Conservation (phyloP, 2,888 invertebrate genomes). For the Drosophila dives region DNA sequence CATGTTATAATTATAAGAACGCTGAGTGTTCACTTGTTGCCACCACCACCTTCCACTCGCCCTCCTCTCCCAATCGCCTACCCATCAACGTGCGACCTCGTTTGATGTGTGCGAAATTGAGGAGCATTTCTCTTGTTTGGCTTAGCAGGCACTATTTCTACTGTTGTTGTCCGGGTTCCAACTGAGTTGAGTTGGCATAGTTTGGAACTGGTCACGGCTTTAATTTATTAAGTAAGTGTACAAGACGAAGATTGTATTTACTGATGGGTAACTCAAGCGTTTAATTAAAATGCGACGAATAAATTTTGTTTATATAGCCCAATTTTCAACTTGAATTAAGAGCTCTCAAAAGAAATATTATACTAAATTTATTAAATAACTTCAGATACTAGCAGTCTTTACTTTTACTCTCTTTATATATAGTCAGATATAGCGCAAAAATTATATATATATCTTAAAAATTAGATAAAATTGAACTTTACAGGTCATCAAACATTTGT, state of each 20-base stretch:
- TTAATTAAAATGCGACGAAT: neutral
- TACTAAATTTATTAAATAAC: neutral
- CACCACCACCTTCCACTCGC: neutral
- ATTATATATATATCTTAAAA: neutral
- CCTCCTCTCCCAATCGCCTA: neutral
- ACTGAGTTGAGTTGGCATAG: conserved; percentile 31
- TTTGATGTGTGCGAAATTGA: conserved; percentile 37
- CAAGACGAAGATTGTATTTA: neutral
- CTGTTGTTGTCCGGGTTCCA: conserved; percentile 12
- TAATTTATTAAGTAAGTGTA: conserved; percentile 2
- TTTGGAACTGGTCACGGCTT: conserved; percentile 23
- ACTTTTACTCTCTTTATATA: neutral
- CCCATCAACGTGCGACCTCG: neutral
- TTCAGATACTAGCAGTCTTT: neutral
- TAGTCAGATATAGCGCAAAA: neutral
- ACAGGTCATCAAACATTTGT: neutral
- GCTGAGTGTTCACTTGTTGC: conserved; percentile 64
- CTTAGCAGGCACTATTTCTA: conserved; percentile 23
- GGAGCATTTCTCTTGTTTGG: conserved; percentile 31
- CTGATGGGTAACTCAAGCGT: conserved; percentile 1
- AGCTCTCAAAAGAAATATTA: neutral
- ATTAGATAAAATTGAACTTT: neutral
- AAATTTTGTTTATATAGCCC: neutral
- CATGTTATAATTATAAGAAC: conserved; percentile 78
- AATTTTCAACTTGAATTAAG: neutral